A percentile compares a stretch with the other conserved stretches of the same genome.
Evolutionary conservation across 2,888 invertebrate species (phyloP).

Genomic region (Drosophila hawaiiensis): DNA sequence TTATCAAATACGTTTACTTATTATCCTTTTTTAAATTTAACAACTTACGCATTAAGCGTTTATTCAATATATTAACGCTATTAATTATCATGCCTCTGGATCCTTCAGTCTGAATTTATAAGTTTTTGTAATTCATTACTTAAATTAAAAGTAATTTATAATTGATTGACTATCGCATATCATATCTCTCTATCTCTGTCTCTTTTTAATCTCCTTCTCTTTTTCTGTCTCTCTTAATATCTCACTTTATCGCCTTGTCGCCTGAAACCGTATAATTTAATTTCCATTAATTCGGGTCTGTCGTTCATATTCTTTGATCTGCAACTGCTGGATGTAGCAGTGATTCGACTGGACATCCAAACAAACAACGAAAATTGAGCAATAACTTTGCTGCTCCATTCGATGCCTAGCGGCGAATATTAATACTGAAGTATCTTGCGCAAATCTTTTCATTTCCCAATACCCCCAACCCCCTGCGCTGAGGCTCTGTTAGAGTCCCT

Average conservation of each 20-base stretch:
- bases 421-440: constrained; percentile 41
- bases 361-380: constrained; percentile 38
- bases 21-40: neutral
- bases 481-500: neutral
- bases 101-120: neutral
- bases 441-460: constrained; percentile 12
- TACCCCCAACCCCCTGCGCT: neutral
- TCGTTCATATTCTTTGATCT: constrained; percentile 43
- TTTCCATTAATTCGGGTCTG: neutral
- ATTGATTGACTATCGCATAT: constrained; percentile 8
- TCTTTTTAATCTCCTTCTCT: neutral
- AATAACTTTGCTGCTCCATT: constrained; percentile 27
- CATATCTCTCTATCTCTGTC: neutral
- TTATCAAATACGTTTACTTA: neutral
- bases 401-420: constrained; percentile 20
- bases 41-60: neutral
- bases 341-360: constrained; percentile 11
- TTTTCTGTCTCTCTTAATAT: neutral
- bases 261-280: neutral
- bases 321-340: neutral
- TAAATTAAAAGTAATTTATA: neutral
- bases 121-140: neutral
- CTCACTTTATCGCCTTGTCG: neutral
- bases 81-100: neutral
- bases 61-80: neutral